phyloP scores from a whole-genome alignment of 2,797 vertebrate genomes.

The Tapera naevia region DNA sequence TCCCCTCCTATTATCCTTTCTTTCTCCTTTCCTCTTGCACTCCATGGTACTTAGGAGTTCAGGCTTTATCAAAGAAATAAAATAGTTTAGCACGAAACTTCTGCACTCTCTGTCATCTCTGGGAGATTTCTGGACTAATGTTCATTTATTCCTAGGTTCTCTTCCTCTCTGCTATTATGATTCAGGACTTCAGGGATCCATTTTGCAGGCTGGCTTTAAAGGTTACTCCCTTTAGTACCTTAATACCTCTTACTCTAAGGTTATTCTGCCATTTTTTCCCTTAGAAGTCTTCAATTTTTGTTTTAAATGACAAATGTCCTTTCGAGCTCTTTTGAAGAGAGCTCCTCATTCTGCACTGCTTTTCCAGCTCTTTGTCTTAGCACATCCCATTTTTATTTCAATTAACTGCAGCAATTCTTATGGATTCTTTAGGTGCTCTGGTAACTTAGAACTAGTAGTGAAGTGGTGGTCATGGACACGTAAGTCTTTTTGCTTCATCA shows the following conservation, averaged over 20 bases:
- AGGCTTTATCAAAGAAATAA: background rate
- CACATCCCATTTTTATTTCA: background rate
- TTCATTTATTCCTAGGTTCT: slow-evolving; percentile 3
- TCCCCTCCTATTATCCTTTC: background rate
- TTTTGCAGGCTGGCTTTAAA: slow-evolving; percentile 47
- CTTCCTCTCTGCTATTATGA: background rate
- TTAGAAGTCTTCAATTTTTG: slow-evolving; percentile 24
- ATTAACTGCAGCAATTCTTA: background rate
- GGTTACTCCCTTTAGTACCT: slow-evolving; percentile 57
- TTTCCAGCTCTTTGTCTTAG: background rate
- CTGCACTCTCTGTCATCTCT: background rate
- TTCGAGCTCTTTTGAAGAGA: background rate
- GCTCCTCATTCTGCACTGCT: background rate
- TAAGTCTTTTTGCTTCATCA: background rate
- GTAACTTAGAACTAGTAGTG: background rate
- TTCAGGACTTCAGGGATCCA: slow-evolving; percentile 30
- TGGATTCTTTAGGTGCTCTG: background rate
- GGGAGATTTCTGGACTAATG: background rate
- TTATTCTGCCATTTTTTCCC: slow-evolving; percentile 38
- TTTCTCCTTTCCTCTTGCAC: background rate
- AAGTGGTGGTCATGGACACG: background rate
- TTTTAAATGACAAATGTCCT: slow-evolving; percentile 35
- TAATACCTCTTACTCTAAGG: slow-evolving; percentile 40
- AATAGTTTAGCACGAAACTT: slow-evolving; percentile 41
- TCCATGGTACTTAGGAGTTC: background rate